phyloP scores from a whole-genome alignment of 1,140 invertebrate genomes.

The Ips typographus region DNA sequence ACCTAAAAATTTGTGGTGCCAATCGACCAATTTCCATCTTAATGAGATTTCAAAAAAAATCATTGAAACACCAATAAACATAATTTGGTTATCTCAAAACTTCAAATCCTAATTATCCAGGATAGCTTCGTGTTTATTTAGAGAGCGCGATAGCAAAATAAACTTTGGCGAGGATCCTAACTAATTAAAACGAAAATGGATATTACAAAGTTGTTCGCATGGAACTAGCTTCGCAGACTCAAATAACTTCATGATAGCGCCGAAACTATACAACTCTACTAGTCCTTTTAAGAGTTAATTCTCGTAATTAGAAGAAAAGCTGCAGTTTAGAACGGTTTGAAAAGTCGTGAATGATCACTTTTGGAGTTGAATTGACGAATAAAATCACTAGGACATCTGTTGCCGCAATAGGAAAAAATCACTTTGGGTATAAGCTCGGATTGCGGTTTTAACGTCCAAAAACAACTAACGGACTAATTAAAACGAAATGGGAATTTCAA shows the following conservation, averaged over 20 bases:
- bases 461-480: conserved; percentile 22
- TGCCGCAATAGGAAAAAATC: too few species aligned
- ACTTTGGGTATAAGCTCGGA: too few species aligned
- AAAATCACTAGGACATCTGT: too few species aligned
- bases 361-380: too few species aligned
- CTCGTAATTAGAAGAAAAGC: neutral
- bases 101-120: neutral
- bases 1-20: too few species aligned
- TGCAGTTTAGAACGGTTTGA: too few species aligned
- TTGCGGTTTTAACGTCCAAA: neutral
- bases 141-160: conserved; percentile 14
- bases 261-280: conserved; percentile 10
- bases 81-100: conserved; percentile 1
- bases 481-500: conserved; percentile 24
- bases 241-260: conserved; percentile 9
- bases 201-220: conserved; percentile 13
- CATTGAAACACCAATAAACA: neutral
- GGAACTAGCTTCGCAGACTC: conserved; percentile 8
- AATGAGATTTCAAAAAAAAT: conserved; percentile 8
- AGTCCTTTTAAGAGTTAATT: neutral
- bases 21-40: neutral
- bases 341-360: too few species aligned
- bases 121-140: conserved; percentile 2
- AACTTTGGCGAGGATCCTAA: conserved; percentile 10
- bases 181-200: conserved; percentile 31